These are phyloP conservation scores for Xenopus borealis DNA, from an alignment of 2,113 vertebrate genomes.

Conservation along the genomic window DNA sequence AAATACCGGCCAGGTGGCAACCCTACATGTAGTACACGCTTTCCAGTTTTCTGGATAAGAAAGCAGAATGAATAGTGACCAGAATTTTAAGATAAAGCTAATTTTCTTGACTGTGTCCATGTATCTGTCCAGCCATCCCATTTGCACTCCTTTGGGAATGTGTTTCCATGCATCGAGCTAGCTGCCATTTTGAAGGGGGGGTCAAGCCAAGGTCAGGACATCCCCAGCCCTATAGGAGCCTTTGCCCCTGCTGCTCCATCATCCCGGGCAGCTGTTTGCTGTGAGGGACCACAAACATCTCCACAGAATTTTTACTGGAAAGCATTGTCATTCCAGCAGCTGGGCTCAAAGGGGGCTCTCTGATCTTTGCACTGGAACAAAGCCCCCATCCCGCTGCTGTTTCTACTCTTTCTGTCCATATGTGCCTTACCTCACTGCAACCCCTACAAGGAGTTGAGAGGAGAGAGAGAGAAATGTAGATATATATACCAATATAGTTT, in stretches of 20 bases:
- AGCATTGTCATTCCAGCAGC: constrained; percentile 29
- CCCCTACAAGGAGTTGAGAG: too few relatives aligned
- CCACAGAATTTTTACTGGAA: constrained; percentile 29
- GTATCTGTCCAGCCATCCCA: not conserved
- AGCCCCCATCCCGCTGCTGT: constrained; percentile 9
- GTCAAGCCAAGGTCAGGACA: constrained; percentile 25
- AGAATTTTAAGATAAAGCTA: too few relatives aligned
- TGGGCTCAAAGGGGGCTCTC: constrained; percentile 34
- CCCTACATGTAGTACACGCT: too few relatives aligned
- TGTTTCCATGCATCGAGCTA: not conserved
- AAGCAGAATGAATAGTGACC: too few relatives aligned
- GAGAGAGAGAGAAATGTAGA: too few relatives aligned
- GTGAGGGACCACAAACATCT: constrained; percentile 29
- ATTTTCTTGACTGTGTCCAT: not conserved
- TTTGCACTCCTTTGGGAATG: not conserved
- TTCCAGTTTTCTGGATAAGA: too few relatives aligned
- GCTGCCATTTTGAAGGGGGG: constrained; percentile 22
- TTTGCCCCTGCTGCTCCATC: constrained; percentile 16
- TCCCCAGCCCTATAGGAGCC: not conserved
- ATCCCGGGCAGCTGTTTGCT: constrained; percentile 29
- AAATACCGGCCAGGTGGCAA: too few relatives aligned
- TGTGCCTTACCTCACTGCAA: not conserved
- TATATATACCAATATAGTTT: too few relatives aligned
- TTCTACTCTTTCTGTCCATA: not conserved
- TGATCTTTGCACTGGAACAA: constrained; percentile 33